Evolutionary conservation across 2,888 invertebrate genomes (phyloP), one percentile per base, ranked within the genome.

Genomic region (Ectemnius lituratus): DNA sequence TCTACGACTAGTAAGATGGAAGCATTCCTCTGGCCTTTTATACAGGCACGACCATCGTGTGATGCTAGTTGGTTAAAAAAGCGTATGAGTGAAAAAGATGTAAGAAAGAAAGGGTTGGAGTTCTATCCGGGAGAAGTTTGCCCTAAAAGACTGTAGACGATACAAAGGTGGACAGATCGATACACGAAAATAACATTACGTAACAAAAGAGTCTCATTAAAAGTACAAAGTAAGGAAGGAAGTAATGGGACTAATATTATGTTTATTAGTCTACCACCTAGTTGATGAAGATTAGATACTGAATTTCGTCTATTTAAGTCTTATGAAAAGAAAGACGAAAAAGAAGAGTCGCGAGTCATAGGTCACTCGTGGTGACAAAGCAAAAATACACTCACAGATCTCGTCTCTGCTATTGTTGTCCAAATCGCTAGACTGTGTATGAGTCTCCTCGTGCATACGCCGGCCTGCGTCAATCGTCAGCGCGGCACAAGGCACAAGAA

Each of bases 401-500:
- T 86, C 84, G 75, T 88, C 86, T 85, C 85, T 86, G 86, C 85
- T 86, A 81, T 81, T 81, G 85, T 86, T 86, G 82, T 87, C 88
- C 87, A 87, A 81, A 82, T 87, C 85, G 80, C 85, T 88, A 80
- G 87, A 88, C 82, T 87, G 88, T 76, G 87, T 88, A 78, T 86
- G 88, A 77, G 82, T 87, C 72, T 88, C 88, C 84, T 88, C 88
- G 82, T 86, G 88, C 84, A 84, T 82, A 81, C 85, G 87, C 78
- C 87, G 86, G 71, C 86, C 87, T 86, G 87, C 86, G 79, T 85
- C 86, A 81, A 82, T 80, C 85, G 79, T 79, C 81, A 87, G 83
- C 83, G 86, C 88, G 84, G 87, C 87, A 83, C 76, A 88, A 88
- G 86, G 86, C 84, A 87, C 83, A 87, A 87, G 37, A 87, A 87